phyloP scores from a whole-genome alignment of 2,888 invertebrate species.

The Cheiracanthium punctorium region DNA sequence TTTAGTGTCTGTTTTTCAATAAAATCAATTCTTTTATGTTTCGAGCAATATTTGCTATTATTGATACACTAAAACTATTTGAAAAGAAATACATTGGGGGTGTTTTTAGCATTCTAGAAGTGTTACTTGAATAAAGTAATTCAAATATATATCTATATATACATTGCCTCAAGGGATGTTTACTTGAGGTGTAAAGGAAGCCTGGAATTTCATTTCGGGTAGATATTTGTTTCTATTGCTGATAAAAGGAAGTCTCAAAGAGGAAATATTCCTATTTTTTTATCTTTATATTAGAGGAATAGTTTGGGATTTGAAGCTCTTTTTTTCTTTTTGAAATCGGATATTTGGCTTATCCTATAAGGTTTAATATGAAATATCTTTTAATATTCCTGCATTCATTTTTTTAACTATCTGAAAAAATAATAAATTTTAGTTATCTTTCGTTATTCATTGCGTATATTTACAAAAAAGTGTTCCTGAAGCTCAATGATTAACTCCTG shows the following conservation, averaged over 20 bases:
- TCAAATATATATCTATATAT: neutral
- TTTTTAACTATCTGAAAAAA: no score
- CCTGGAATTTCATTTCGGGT: neutral
- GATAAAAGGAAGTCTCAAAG: neutral
- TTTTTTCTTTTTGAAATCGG: neutral
- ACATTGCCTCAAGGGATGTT: neutral
- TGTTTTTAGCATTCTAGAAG: neutral
- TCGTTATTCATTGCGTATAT: no score
- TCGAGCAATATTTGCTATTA: neutral
- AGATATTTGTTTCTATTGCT: neutral
- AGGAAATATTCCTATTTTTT: neutral
- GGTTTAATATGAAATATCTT: no score
- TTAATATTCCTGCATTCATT: no score
- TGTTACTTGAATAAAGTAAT: neutral
- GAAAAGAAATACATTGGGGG: neutral
- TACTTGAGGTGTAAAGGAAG: constrained; percentile 3
- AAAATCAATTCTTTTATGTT: constrained; percentile 7
- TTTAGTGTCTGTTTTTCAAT: constrained; percentile 8
- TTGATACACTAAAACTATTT: neutral
- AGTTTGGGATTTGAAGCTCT: neutral
- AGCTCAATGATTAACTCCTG: no score
- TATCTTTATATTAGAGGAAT: no score
- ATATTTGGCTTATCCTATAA: neutral
- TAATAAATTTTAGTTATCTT: no score
- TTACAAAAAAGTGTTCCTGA: no score